Conservation (phyloP, 1,140 invertebrate species). For the Bombus consobrinus region DNA sequence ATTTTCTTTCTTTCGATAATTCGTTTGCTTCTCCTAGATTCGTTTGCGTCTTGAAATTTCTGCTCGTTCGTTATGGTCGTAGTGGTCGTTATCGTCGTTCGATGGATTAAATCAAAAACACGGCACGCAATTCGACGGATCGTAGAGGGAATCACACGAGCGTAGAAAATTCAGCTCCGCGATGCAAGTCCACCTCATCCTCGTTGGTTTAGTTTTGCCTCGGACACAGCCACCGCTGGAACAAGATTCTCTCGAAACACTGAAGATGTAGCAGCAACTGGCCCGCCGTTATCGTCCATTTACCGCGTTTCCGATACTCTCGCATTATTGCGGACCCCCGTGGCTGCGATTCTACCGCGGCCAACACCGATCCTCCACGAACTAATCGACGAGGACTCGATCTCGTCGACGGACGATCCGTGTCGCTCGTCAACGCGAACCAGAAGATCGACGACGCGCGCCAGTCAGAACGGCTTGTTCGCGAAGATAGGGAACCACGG, state of each 20-base stretch:
- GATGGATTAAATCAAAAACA: background rate
- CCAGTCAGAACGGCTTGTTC: constrained; percentile 55
- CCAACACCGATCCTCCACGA: no score
- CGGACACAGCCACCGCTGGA: background rate
- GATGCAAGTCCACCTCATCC: constrained; percentile 29
- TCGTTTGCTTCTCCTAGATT: no score
- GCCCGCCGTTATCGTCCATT: constrained; percentile 58
- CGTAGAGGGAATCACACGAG: background rate
- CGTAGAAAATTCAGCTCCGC: background rate
- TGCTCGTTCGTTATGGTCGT: no score
- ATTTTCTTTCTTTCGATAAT: no score
- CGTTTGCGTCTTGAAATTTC: no score
- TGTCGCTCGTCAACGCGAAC: background rate
- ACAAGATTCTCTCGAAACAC: constrained; percentile 26
- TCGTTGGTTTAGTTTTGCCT: constrained; percentile 51
- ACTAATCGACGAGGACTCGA: no score
- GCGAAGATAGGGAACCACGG: constrained; percentile 61
- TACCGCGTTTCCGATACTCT: constrained; percentile 59
- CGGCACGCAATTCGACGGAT: constrained; percentile 8
- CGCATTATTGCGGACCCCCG: constrained; percentile 63
- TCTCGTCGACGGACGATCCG: background rate
- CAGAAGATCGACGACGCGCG: background rate
- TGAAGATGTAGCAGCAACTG: constrained; percentile 45
- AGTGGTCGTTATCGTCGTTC: background rate
- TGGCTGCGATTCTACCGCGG: no score